A percentile compares a stretch with the other conserved stretches of the same genome.
These are phyloP conservation scores for Aphis gossypii DNA, from an alignment of 1,140 invertebrate genomes.

Conservation along the genomic window DNA sequence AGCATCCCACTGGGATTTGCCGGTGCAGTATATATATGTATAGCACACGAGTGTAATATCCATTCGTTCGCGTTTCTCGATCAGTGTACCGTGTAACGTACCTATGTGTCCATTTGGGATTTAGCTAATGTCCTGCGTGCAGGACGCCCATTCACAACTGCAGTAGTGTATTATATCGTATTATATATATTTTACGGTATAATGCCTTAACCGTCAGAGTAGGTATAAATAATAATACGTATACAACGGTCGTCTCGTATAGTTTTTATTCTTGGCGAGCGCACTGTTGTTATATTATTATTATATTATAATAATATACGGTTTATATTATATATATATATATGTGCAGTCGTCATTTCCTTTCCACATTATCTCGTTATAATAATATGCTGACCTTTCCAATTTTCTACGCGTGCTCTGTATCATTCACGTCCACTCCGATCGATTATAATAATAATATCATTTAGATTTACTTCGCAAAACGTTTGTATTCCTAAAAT, in stretches of 20 bases:
- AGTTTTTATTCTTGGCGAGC: neutral
- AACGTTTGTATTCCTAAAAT: neutral
- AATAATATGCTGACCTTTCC: slow-evolving; percentile 24
- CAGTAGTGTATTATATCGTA: neutral
- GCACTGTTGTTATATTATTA: neutral
- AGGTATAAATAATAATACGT: neutral
- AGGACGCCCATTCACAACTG: neutral
- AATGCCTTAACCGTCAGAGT: too few relatives aligned
- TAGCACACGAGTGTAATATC: neutral
- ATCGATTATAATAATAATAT: slow-evolving; percentile 5
- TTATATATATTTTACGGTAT: neutral
- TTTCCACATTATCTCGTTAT: neutral
- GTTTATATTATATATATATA: neutral
- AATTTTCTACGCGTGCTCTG: slow-evolving; percentile 22
- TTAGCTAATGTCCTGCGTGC: neutral
- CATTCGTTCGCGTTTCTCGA: slow-evolving; percentile 7
- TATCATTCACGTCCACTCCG: neutral
- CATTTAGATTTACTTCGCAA: neutral
- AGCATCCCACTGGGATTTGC: slow-evolving; percentile 8
- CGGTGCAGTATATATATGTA: neutral
- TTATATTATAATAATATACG: neutral
- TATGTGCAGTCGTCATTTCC: neutral
- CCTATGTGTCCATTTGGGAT: neutral
- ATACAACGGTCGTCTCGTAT: neutral
- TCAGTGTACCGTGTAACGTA: neutral